Percentiles rank a stretch among this genome's conserved stretches.
Conservation (phyloP, 2,113 vertebrate species). For the Ceuthmochares aereus region DNA sequence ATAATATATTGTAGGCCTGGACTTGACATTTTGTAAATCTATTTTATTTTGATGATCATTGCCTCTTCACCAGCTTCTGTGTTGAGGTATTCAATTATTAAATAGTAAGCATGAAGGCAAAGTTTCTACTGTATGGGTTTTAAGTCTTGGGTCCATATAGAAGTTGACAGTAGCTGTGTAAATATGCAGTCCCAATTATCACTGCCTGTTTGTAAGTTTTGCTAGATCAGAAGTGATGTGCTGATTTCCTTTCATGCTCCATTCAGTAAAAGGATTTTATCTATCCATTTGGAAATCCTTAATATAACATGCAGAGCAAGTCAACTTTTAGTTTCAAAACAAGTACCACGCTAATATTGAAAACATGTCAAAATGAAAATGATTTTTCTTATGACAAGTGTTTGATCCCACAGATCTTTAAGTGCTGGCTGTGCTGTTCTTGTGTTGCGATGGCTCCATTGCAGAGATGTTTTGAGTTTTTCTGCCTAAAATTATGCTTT, state of each 20-base stretch:
- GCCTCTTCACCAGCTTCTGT: slow-evolving; percentile 10
- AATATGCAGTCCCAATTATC: not conserved
- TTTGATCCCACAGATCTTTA: slow-evolving; percentile 50
- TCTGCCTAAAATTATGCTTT: slow-evolving; percentile 10
- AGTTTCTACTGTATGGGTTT: not conserved
- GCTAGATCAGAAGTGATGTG: slow-evolving; percentile 8
- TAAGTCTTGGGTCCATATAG: not conserved
- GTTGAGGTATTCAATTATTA: slow-evolving; percentile 30
- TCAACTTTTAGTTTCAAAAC: slow-evolving; percentile 48
- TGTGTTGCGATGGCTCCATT: slow-evolving; percentile 17
- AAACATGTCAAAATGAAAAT: slow-evolving; percentile 56
- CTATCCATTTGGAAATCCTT: slow-evolving; percentile 39
- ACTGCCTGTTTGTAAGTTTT: not conserved
- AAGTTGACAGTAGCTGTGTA: not conserved
- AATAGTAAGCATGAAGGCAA: not conserved
- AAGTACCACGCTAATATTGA: not conserved
- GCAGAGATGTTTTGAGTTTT: slow-evolving; percentile 32
- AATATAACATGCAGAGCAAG: slow-evolving; percentile 4
- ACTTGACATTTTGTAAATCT: slow-evolving; percentile 54
- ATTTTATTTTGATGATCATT: slow-evolving; percentile 25
- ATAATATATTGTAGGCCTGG: slow-evolving; percentile 29
- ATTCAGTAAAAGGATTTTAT: not conserved
- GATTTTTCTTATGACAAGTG: slow-evolving; percentile 30
- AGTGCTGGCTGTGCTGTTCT: slow-evolving; percentile 1
- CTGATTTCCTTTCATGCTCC: slow-evolving; percentile 49